Percentiles rank a stretch among this genome's conserved stretches.
phyloP scores from a whole-genome alignment of 2,113 vertebrate genomes.

The Sterrhoptilus dennistouni region DNA sequence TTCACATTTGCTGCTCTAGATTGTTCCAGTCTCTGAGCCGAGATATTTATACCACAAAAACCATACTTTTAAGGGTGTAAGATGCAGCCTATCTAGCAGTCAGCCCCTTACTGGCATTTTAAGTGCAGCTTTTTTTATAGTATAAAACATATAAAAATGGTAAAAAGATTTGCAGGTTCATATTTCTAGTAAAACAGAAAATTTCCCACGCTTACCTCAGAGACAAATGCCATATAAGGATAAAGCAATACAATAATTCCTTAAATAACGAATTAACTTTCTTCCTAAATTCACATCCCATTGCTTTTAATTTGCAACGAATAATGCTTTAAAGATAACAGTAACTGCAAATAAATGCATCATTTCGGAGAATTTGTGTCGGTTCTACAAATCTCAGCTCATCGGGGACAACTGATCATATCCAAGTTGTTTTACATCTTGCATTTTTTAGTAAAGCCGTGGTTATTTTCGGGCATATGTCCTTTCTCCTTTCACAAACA shows the following conservation, averaged over 20 bases:
- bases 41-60: slow-evolving; percentile 17
- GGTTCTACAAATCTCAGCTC: neutral
- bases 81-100: neutral
- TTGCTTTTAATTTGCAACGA: neutral
- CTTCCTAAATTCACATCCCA: neutral
- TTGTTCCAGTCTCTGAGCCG: neutral
- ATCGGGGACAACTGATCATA: neutral
- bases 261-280: neutral
- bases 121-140: slow-evolving; percentile 3
- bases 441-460: neutral
- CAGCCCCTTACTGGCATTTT: neutral
- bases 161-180: neutral
- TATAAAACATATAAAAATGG: neutral
- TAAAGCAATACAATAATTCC: neutral
- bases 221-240: neutral
- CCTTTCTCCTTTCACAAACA: neutral
- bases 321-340: neutral
- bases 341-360: neutral
- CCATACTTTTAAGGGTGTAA: neutral
- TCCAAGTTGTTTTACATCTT: neutral
- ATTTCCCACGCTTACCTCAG: neutral
- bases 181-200: neutral
- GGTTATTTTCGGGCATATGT: neutral
- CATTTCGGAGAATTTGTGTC: neutral
- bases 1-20: slow-evolving; percentile 19